Evolutionary conservation across 2,113 vertebrate species (phyloP).

Genomic region (Paralichthys olivaceus): DNA sequence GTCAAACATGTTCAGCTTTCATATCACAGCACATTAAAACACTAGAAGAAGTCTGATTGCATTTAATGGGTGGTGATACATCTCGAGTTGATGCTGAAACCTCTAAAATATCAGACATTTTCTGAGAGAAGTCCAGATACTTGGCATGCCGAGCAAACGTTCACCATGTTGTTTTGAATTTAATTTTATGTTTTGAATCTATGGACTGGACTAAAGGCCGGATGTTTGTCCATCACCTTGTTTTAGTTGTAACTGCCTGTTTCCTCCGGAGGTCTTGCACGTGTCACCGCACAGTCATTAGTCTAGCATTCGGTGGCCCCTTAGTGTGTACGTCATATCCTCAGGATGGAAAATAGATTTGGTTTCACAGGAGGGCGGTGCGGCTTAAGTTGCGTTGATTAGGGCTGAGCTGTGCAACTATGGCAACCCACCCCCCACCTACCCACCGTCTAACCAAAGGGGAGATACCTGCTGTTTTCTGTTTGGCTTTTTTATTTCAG

Average conservation of each 20-base stretch:
- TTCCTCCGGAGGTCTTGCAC: constrained; percentile 28
- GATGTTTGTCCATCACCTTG: background rate
- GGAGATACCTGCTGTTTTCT: constrained; percentile 27
- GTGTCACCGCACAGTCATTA: constrained; percentile 31
- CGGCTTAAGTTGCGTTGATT: constrained; percentile 53
- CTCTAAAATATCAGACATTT: background rate
- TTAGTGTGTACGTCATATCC: constrained; percentile 51
- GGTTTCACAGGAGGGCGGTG: constrained; percentile 56
- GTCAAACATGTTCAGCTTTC: background rate
- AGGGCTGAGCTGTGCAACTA: constrained; percentile 48
- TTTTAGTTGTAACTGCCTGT: constrained; percentile 21
- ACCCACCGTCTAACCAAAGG: background rate
- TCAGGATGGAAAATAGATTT: constrained; percentile 66
- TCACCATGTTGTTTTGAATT: background rate
- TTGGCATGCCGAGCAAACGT: background rate
- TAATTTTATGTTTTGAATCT: background rate
- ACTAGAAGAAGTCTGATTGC: background rate
- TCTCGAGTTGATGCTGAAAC: background rate
- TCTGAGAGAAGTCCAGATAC: background rate
- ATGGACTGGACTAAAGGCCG: background rate
- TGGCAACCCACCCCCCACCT: constrained; percentile 41
- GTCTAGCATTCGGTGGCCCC: constrained; percentile 24
- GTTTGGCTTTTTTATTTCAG: constrained; percentile 30
- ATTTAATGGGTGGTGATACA: constrained; percentile 11
- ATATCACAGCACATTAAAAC: background rate